phyloP scores from a whole-genome alignment of 2,797 vertebrate genomes.

The Oreochromis grahami region DNA sequence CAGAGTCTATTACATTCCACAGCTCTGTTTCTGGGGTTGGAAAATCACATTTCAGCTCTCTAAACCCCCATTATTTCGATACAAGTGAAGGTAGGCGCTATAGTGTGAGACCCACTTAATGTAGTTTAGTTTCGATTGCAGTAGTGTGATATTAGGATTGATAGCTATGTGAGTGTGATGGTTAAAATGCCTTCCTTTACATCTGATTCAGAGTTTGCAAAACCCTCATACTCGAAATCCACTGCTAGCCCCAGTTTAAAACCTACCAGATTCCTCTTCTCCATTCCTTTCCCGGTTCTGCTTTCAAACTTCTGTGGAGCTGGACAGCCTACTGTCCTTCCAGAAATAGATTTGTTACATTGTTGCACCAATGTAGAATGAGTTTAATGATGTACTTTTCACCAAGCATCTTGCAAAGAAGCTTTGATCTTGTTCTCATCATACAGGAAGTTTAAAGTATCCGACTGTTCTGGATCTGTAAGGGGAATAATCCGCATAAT shows the following conservation, averaged over 20 bases:
- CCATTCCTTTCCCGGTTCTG: not conserved
- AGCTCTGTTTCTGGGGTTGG: constrained; percentile 1
- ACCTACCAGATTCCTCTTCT: not conserved
- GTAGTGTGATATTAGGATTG: not conserved
- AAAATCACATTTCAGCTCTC: constrained; percentile 32
- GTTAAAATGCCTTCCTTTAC: constrained; percentile 8
- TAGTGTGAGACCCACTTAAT: not conserved
- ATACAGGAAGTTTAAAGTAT: not conserved
- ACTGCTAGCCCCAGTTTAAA: not conserved
- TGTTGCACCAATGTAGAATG: not conserved
- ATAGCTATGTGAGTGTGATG: not conserved
- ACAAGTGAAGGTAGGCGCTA: constrained; percentile 36
- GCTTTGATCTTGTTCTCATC: not conserved
- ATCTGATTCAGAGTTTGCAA: constrained; percentile 1
- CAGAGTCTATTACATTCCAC: constrained; percentile 18
- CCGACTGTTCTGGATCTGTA: not conserved
- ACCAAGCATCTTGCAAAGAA: not conserved
- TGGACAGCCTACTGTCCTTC: not conserved
- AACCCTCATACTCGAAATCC: not conserved
- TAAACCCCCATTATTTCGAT: constrained; percentile 7
- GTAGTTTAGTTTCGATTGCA: not conserved
- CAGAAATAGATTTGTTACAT: not conserved
- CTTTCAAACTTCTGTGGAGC: not conserved
- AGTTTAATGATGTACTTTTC: not conserved
- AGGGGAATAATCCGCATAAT: not conserved